Percentiles rank a stretch among this genome's conserved stretches.
These are phyloP conservation scores for Sebastolobus alascanus DNA, from an alignment of 2,797 vertebrate genomes.

Conservation along the genomic window DNA sequence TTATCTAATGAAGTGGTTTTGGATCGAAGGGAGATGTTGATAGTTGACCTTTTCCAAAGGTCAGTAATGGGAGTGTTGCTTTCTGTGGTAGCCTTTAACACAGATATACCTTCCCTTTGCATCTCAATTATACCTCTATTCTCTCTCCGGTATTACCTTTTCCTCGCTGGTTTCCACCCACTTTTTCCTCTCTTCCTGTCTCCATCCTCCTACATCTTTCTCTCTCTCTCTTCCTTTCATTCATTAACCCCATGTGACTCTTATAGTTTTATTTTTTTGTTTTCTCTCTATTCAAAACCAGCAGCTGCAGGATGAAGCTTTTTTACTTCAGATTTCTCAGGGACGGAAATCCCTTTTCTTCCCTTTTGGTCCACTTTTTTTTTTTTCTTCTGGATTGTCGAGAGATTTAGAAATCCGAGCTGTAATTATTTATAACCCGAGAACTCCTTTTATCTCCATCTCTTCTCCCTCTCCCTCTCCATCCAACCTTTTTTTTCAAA, in stretches of 20 bases:
- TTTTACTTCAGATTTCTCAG: slow-evolving; percentile 31
- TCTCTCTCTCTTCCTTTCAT: slow-evolving; percentile 11
- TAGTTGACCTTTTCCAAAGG: slow-evolving; percentile 48
- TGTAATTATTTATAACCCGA: slow-evolving; percentile 52
- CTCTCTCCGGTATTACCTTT: not conserved
- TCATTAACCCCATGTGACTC: slow-evolving; percentile 30
- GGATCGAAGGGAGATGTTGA: not conserved
- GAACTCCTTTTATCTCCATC: slow-evolving; percentile 27
- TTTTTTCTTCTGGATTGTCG: not conserved
- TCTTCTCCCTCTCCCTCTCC: not conserved
- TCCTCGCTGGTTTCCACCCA: not conserved
- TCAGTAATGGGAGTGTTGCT: slow-evolving; percentile 4
- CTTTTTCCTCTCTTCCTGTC: not conserved
- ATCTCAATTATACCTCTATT: slow-evolving; percentile 25
- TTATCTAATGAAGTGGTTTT: slow-evolving; percentile 26
- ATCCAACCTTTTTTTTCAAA: not conserved
- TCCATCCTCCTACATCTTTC: not conserved
- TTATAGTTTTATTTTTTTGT: not conserved
- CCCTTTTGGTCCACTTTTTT: not conserved
- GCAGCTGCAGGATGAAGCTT: slow-evolving; percentile 30
- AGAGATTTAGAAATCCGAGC: slow-evolving; percentile 27
- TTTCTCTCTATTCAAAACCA: slow-evolving; percentile 11
- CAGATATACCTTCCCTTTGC: not conserved
- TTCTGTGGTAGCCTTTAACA: slow-evolving; percentile 27
- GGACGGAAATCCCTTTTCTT: slow-evolving; percentile 25